These are phyloP conservation scores for Gobionotothen gibberifrons DNA, from an alignment of 2,797 vertebrate genomes.

Conservation along the genomic window DNA sequence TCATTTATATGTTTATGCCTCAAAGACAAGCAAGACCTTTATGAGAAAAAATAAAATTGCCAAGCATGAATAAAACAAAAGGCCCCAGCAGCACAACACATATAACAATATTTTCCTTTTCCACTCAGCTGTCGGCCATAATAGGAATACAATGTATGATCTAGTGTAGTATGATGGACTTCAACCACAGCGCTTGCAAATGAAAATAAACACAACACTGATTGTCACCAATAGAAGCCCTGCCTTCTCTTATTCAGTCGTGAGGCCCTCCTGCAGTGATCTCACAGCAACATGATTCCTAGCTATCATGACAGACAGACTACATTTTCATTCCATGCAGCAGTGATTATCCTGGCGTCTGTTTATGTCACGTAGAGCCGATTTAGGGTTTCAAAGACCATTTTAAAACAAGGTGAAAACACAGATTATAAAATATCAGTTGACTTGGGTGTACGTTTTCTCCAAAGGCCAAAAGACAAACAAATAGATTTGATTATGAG, in stretches of 20 bases:
- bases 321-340: constrained; percentile 10
- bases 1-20: constrained; percentile 46
- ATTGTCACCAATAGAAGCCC: constrained; percentile 7
- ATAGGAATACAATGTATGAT: constrained; percentile 20
- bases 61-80: constrained; percentile 44
- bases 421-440: not conserved
- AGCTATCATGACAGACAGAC: constrained; percentile 16
- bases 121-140: constrained; percentile 18
- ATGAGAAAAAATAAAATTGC: constrained; percentile 37
- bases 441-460: not conserved
- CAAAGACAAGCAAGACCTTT: constrained; percentile 37
- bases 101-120: constrained; percentile 24
- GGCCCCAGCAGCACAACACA: constrained; percentile 30
- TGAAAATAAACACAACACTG: constrained; percentile 10
- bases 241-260: not conserved
- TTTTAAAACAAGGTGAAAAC: not conserved
- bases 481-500: not conserved
- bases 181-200: not conserved
- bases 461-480: not conserved
- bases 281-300: not conserved
- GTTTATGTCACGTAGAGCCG: not conserved
- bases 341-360: constrained; percentile 8
- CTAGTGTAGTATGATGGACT: not conserved
- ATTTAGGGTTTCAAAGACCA: not conserved
- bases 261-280: constrained; percentile 5